Conservation (phyloP, 2,797 vertebrate genomes). For the Simalia tracyae region DNA sequence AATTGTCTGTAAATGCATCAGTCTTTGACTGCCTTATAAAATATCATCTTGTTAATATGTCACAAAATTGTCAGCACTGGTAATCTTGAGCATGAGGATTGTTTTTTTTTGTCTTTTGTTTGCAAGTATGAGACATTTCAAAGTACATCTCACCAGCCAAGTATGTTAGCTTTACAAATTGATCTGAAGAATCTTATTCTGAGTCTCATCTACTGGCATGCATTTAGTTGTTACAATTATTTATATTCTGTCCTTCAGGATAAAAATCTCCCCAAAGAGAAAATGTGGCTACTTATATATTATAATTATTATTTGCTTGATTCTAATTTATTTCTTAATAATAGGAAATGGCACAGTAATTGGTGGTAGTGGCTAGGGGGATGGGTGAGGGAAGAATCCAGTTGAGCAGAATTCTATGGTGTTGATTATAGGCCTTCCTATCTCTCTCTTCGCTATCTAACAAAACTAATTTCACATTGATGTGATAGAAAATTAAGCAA, state of each 20-base stretch:
- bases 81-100: neutral
- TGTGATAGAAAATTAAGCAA: neutral
- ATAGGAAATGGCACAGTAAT: too few species aligned
- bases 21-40: conserved; percentile 36
- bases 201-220: neutral
- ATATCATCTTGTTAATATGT: neutral
- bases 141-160: neutral
- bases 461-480: neutral
- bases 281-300: too few species aligned
- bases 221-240: neutral
- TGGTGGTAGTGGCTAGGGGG: too few species aligned
- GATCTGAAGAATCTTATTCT: neutral
- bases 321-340: too few species aligned
- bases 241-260: too few species aligned
- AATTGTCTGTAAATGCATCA: conserved; percentile 42
- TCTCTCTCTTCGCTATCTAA: neutral
- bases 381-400: too few species aligned
- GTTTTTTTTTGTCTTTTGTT: conserved; percentile 12
- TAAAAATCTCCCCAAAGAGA: too few species aligned
- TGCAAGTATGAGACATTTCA: conserved; percentile 12
- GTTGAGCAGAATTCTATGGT: too few species aligned
- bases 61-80: conserved; percentile 5
- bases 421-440: too few species aligned
- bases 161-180: conserved; percentile 2
- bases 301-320: too few species aligned